Evolutionary conservation across 2,888 invertebrate genomes (phyloP), one percentile per base, ranked within the genome.

Genomic region (Chorisops tibialis): DNA sequence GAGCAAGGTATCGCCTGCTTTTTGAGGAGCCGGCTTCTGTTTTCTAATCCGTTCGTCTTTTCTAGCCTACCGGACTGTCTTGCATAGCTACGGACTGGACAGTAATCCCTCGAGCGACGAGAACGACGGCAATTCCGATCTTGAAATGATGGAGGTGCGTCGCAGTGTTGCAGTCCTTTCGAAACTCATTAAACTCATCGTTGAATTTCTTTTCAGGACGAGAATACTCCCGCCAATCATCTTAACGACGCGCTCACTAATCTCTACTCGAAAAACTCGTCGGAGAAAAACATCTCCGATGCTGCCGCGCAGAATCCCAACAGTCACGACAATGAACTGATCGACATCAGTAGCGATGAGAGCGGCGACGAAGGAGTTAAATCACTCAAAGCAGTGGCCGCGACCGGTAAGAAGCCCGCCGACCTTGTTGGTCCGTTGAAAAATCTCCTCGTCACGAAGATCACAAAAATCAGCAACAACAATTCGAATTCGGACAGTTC

Each of bases 341-440:
- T 91, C 69, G 89, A 90, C 71, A 91, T 91, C 67, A 89, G 89
- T 72, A 90, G 88, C 73, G 89, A 87, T 70, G 88, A 88, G 69
- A 81, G 85, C 48, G 84, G 84, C 67, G 84, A 83, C 61, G 81
- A 82, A 16, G 64, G 60, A 70, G 73, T 22, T 79, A 66, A 79
- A 79, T 66, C 47, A 59, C 63, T 16, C 65, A 65, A 48, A 71
- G 70, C 70, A 59, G 30, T 4, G 2, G 14, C 47, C 74, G 1
- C 37, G 7, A 3, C 18, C 30, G 1, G 16, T 11, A 16, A 49
- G 22, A n/a, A 22, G 4, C 1, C 21, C 3, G 2, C 47, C 6
- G 47, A 47, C 3, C 3, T 19, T 18, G 21, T 22, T 6, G 45
- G 79, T 80, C 68, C 38, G 11, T 9, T 30, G 21, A n/a, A n/a